Evolutionary conservation across 2,797 vertebrate genomes (phyloP).

Genomic region (Smutsia gigantea): DNA sequence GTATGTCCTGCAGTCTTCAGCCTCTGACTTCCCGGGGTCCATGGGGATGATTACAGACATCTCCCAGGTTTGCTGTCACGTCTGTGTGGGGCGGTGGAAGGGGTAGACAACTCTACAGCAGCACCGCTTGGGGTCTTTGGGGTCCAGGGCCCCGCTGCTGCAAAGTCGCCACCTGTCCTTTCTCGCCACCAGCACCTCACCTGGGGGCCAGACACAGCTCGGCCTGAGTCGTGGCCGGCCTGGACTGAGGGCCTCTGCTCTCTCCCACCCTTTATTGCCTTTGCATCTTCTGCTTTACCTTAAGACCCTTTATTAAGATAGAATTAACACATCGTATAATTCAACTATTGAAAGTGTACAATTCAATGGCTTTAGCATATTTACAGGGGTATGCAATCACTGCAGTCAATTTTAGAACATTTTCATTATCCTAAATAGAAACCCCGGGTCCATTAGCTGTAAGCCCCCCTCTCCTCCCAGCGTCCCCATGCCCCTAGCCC

Average conservation of each 20-base stretch:
- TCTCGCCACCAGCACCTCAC: neutral
- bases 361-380: neutral
- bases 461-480: too few relatives aligned
- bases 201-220: neutral
- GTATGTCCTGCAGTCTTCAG: neutral
- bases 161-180: neutral
- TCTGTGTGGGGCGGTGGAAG: neutral
- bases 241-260: neutral
- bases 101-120: neutral
- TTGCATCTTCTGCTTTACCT: neutral
- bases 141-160: neutral
- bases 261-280: fast-evolving
- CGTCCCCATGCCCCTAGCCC: neutral
- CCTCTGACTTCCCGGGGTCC: neutral
- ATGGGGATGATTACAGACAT: neutral
- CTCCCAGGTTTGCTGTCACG: neutral
- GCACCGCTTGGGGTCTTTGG: neutral
- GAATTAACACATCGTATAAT: neutral
- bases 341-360: neutral
- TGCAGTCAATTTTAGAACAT: neutral
- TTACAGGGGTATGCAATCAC: neutral
- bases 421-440: neutral
- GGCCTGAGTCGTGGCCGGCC: fast-evolving
- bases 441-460: neutral
- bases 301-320: neutral